Conservation (phyloP, 1,140 invertebrate genomes). For the Augochlora pura region DNA sequence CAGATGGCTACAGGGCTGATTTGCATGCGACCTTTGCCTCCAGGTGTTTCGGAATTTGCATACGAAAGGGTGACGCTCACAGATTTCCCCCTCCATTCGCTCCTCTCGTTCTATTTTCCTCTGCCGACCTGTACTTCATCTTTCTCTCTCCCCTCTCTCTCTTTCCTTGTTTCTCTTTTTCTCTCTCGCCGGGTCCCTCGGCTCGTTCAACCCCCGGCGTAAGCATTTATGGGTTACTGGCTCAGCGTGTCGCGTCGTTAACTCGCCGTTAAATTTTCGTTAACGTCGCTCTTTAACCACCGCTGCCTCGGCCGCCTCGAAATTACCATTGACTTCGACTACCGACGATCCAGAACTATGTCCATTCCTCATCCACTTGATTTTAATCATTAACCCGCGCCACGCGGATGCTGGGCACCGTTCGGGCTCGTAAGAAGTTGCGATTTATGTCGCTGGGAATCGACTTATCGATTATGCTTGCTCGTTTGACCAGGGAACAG, state of each 20-base stretch:
- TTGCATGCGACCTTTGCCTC: slow-evolving; percentile 76
- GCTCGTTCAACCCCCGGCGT: slow-evolving; percentile 50
- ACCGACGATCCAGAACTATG: neutral
- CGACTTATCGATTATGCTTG: too few relatives aligned
- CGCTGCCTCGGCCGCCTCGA: neutral
- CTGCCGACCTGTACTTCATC: slow-evolving; percentile 36
- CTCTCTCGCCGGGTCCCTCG: slow-evolving; percentile 17
- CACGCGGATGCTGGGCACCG: too few relatives aligned
- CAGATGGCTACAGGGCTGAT: slow-evolving; percentile 68
- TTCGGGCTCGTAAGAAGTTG: too few relatives aligned
- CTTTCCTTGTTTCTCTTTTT: too few relatives aligned
- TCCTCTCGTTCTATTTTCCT: slow-evolving; percentile 48
- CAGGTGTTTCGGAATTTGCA: slow-evolving; percentile 78
- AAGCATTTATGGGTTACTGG: slow-evolving; percentile 73
- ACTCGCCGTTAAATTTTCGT: slow-evolving; percentile 67
- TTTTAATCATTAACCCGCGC: too few relatives aligned
- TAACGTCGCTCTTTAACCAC: slow-evolving; percentile 43
- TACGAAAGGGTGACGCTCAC: slow-evolving; percentile 75
- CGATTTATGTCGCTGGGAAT: too few relatives aligned
- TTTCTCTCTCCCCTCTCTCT: slow-evolving; percentile 20
- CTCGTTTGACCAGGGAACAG: too few relatives aligned
- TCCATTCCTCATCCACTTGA: too few relatives aligned
- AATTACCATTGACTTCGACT: slow-evolving; percentile 1
- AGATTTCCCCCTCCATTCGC: slow-evolving; percentile 48
- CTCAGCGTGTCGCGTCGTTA: slow-evolving; percentile 72